Evolutionary conservation across 1,140 invertebrate genomes (phyloP).

Genomic region (Tenebrio molitor): DNA sequence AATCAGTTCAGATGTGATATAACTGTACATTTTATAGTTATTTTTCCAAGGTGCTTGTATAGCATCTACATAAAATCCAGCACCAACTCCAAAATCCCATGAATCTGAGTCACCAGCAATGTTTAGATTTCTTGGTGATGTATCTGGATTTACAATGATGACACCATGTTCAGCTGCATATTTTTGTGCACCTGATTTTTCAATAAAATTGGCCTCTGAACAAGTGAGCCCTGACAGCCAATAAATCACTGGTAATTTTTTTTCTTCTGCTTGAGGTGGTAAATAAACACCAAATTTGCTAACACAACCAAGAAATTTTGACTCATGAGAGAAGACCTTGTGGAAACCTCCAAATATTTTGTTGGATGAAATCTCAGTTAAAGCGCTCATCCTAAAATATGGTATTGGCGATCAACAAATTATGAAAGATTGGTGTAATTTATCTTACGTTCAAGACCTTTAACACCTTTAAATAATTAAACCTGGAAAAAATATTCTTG

Average conservation of each 20-base stretch:
- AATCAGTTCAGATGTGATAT: conserved; percentile 92
- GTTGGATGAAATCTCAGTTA: conserved; percentile 77
- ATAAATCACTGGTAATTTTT: conserved; percentile 88
- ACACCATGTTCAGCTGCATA: conserved; percentile 85
- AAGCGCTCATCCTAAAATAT: conserved; percentile 52
- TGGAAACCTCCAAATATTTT: conserved; percentile 87
- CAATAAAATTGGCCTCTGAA: conserved; percentile 96
- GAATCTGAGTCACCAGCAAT: conserved; percentile 91
- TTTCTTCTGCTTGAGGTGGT: conserved; percentile 81
- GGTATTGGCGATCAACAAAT: too few species aligned
- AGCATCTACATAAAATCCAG: conserved; percentile 97
- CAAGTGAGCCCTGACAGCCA: conserved; percentile 96
- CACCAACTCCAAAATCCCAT: conserved; percentile 96
- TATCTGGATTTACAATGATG: conserved; percentile 94
- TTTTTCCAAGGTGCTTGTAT: conserved; percentile 91
- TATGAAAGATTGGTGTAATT: too few species aligned
- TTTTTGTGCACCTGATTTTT: conserved; percentile 94
- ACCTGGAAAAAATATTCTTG: too few species aligned
- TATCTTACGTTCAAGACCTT: too few species aligned
- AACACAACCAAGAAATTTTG: conserved; percentile 83
- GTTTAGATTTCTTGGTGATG: conserved; percentile 91
- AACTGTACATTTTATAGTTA: conserved; percentile 97
- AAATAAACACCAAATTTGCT: conserved; percentile 96
- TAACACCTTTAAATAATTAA: too few species aligned
- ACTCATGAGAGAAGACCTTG: conserved; percentile 88